Evolutionary conservation across 2,797 vertebrate genomes (phyloP), one percentile per base, ranked within the genome.

Genomic region (Atherinosoma microstoma): DNA sequence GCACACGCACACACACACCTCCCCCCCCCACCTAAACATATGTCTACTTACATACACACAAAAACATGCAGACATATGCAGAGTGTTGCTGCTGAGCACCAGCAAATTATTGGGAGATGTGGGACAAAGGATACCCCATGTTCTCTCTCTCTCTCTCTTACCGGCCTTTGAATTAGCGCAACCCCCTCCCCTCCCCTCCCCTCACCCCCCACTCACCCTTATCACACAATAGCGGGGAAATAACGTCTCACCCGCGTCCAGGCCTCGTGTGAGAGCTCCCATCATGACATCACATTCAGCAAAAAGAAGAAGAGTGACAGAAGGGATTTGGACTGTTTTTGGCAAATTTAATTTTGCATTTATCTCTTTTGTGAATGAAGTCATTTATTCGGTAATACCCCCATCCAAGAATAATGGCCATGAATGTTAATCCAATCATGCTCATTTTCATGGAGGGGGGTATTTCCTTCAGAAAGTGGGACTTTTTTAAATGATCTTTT

Each of bases 61-160:
- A 29, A 64, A 76, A 67, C 67, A 74, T 36, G 70, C 20, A 29
- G 51, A 64, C 68, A 70, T 72, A 87, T 76, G 83, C 76, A 74
- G 76, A 79, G 73, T 70, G 79, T 90, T 71, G 78, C 89, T 75
- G 88, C 90, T 90, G 91, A 92, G 83, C 94, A 92, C 82, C 79
- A 90, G 91, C 86, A 93, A 90, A 93, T 92, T 90, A 87, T 87
- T 82, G 63, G 79, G 80, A 90, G 90, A 82, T 87, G 90, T 76
- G 58, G 86, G 88, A 95, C 94, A 94, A 95, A 95, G 87, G 88
- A 89, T 45, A 82, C 77, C 87, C 85, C 47, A 53, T 71, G 72
- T 85, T 92, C 45, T 47, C 45, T 47, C 45, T 45, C 42, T 83
- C 80, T 70, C 61, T 35, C 89, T 87, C 92, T 92, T 91, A 87